These are phyloP conservation scores for Pseudococcus jackbeardsleyi DNA, from an alignment of 2,888 invertebrate genomes.

Conservation along the genomic window DNA sequence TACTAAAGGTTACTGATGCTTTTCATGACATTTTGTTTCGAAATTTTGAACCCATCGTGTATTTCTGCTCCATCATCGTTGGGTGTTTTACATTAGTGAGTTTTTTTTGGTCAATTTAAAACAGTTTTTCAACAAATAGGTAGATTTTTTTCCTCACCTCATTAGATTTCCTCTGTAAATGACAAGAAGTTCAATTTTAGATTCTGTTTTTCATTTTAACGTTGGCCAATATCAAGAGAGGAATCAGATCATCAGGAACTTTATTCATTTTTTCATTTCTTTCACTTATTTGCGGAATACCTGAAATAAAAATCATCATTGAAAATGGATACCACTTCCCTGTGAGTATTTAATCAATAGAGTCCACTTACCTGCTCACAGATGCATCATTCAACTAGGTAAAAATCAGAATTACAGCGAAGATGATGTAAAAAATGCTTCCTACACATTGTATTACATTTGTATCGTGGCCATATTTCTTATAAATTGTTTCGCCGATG, in stretches of 20 bases:
- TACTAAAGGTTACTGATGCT: neutral
- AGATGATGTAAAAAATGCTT: neutral
- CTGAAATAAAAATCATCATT: conserved; percentile 71
- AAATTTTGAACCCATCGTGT: neutral
- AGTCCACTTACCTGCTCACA: neutral
- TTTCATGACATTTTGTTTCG: neutral
- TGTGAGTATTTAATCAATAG: neutral
- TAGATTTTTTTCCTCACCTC: neutral
- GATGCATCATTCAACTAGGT: neutral
- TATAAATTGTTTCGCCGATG: conserved; percentile 37
- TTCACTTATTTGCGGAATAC: conserved; percentile 78
- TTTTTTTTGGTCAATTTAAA: neutral
- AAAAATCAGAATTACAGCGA: neutral
- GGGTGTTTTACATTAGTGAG: neutral
- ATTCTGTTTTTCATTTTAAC: conserved; percentile 79
- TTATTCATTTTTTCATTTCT: conserved; percentile 93
- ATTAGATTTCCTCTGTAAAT: neutral
- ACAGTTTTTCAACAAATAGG: neutral
- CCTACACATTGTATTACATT: conserved; percentile 7
- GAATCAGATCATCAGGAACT: conserved; percentile 89
- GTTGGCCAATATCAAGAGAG: conserved; percentile 85
- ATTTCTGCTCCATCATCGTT: neutral
- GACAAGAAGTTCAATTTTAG: conserved; percentile 71
- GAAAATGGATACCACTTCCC: neutral
- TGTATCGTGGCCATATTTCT: neutral